Evolutionary conservation across 2,888 invertebrate genomes (phyloP), one percentile per base, ranked within the genome.

Genomic region (Phalera bucephala): DNA sequence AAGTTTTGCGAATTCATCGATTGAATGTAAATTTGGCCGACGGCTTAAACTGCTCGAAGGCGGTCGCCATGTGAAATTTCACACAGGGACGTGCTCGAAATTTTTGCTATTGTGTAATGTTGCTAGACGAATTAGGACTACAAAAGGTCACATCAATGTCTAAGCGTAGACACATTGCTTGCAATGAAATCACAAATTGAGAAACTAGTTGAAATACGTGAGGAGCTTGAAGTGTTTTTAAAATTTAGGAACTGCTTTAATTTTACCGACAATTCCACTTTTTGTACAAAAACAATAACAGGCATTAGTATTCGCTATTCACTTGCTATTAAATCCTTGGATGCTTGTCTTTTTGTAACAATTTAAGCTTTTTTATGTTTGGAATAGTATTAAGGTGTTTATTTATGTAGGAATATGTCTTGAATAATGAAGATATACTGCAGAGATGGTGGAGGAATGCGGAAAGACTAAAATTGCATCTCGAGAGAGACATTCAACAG

Each of bases 11-110:
- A 55, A 64, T 59, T 50, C 61, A 36, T 35, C 46, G 20, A 62
- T 59, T 70, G 71, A 75, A 78, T 77, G 54, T 52, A 63, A 74
- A 80, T 72, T 47, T 35, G 27, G n/a, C 27, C 6, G 29, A 31
- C 11, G 33, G 14, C 40, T 54, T 43, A 42, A 59, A 55, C 52
- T 35, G 38, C 44, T 39, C 47, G 35, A 44, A 50, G 36, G 33
- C 40, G 40, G 52, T 59, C 47, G 44, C 51, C 45, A 52, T 47
- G 49, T 43, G 33, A 54, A 59, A 54, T 62, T 61, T 64, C 34
- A 45, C 48, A 52, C 38, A 33, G 41, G 46, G 40, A 67, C 72
- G 64, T 69, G 72, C 37, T 42, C 47, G 40, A 69, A 69, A 64
- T 72, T 62, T 19, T 47, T 36, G 30, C 40, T 36, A 33, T 68